A percentile compares a stretch with the other conserved stretches of the same genome.
These are phyloP conservation scores for Drosophila colorata DNA, from an alignment of 2,888 invertebrate genomes.

Conservation along the genomic window DNA sequence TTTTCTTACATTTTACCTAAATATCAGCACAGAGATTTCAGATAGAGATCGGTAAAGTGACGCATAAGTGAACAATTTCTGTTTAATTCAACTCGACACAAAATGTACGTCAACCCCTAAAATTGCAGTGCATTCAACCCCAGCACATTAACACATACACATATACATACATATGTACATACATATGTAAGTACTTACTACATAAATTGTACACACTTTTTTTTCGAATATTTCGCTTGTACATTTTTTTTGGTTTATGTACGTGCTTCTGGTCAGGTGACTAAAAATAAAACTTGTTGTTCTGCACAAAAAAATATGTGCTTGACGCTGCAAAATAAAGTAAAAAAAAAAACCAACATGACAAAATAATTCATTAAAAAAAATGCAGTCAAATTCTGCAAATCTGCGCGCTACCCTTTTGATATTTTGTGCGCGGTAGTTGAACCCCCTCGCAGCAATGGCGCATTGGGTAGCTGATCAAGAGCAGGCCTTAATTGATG, in stretches of 20 bases:
- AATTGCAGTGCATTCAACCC: constrained; percentile 53
- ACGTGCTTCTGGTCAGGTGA: constrained; percentile 50
- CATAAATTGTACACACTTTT: constrained; percentile 2
- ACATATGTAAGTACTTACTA: not conserved
- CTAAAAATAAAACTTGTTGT: constrained; percentile 49
- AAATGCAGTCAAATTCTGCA: constrained; percentile 29
- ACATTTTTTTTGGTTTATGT: constrained; percentile 15
- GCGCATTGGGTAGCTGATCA: constrained; percentile 14
- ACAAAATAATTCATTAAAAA: constrained; percentile 35
- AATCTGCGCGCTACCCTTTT: constrained; percentile 23
- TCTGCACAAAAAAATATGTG: constrained; percentile 49
- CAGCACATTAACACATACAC: constrained; percentile 15
- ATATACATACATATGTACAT: not conserved
- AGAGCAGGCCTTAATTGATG: constrained; percentile 10
- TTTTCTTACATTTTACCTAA: too few species aligned
- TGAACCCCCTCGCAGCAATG: constrained; percentile 33
- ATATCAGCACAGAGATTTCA: too few species aligned
- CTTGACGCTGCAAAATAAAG: constrained; percentile 34
- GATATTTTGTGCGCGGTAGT: constrained; percentile 28
- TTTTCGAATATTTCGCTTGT: constrained; percentile 2
- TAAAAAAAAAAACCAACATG: constrained; percentile 15
- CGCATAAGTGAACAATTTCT: constrained; percentile 1
- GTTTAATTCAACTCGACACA: not conserved
- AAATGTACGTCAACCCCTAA: constrained; percentile 3
- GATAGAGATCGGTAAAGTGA: not conserved